A percentile compares a stretch with the other conserved stretches of the same genome.
These are phyloP conservation scores for Heteromormyrus szaboi DNA, from an alignment of 2,797 vertebrate genomes.

Conservation along the genomic window DNA sequence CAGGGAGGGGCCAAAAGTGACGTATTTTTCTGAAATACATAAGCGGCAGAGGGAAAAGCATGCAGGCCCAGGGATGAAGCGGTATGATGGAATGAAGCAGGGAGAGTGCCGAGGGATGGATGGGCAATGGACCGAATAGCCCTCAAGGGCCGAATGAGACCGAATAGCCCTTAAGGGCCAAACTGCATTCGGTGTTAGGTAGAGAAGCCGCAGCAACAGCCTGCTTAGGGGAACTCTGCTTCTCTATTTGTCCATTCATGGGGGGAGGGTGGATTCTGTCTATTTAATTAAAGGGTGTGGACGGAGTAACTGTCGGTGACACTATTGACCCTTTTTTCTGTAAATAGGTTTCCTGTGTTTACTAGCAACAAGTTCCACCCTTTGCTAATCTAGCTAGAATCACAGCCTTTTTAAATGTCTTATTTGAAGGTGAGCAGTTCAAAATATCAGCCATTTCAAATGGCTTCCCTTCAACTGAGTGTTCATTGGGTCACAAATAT, in stretches of 20 bases:
- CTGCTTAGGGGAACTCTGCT: background rate
- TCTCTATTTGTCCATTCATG: background rate
- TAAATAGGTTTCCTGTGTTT: background rate
- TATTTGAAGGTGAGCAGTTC: background rate
- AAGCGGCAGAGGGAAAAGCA: background rate
- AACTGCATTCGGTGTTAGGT: background rate
- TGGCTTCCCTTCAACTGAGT: background rate
- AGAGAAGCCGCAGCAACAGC: background rate
- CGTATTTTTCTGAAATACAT: background rate
- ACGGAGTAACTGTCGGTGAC: background rate
- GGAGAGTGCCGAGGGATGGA: background rate
- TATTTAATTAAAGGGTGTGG: background rate
- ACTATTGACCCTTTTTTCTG: background rate
- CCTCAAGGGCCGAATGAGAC: background rate
- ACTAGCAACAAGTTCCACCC: background rate
- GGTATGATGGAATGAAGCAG: background rate
- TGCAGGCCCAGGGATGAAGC: background rate
- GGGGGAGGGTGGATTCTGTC: background rate
- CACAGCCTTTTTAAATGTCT: background rate
- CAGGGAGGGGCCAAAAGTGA: background rate
- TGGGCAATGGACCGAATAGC: background rate
- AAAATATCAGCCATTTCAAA: background rate
- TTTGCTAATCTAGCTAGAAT: background rate
- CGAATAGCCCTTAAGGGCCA: background rate
- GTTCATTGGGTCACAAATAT: background rate